Evolutionary conservation across 2,888 invertebrate species (phyloP), one percentile per base, ranked within the genome.

Genomic region (Elmis aenea): DNA sequence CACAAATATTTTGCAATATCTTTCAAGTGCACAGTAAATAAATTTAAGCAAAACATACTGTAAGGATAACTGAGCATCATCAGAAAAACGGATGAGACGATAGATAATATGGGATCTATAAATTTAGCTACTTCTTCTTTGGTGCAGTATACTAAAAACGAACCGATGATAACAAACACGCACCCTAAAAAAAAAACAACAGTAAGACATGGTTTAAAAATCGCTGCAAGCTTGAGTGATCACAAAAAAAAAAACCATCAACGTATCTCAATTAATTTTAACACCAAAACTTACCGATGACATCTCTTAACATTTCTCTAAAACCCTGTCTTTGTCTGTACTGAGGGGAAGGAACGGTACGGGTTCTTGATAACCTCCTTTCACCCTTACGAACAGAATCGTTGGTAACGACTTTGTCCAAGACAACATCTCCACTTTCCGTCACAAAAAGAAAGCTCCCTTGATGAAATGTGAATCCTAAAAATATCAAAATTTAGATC

Each of bases 11-110:
- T n/a, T n/a, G n/a, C n/a, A n/a, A 2, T 11, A 4, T 4, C 25
- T 25, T 25, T 4, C 2, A 2, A 10, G 2, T 8, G 2, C 11
- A 25, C 6, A 14, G 2, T 13, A 2, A 14, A 2, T 12, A 3
- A 27, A 15, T 16, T 28, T 16, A n/a, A 27, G 2, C 16, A 36
- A 14, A 38, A 76, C 80, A 78, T 66, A 83, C 89, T 81, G 66
- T 87, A 88, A 0, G 88, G 86, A 66, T 82, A 87, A 58, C 87
- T 90, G 26, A 89, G 72, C 8, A 77, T 66, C 46, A 87, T 76
- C 21, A 90, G 72, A 1, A 80, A 64, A 2, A 80, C 63, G 24
- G 87, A 83, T 0, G 89, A 85, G 38, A 83, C 66, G 23, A 91
- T 81, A 0, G 90, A 83, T 15, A 89, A 69, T 2, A 79, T 69